Evolutionary conservation across 1,140 invertebrate genomes (phyloP), one percentile per base, ranked within the genome.

Genomic region (Gonatopus flavifemur): DNA sequence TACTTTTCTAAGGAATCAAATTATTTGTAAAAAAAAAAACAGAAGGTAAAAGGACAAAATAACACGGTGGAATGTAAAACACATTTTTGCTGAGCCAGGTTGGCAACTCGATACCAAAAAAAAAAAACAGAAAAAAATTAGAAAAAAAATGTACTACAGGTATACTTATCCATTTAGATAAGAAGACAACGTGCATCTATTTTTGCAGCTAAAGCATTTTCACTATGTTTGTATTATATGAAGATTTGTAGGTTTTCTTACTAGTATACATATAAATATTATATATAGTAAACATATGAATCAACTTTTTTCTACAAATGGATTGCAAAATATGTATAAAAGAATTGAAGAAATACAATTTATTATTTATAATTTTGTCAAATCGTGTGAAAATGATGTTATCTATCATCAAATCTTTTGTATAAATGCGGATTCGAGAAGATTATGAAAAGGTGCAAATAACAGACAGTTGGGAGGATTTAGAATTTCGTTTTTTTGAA

Each of bases 71-170:
- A n/a, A n/a, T n/a, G n/a, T n/a, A n/a, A n/a, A n/a, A n/a, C n/a
- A n/a, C n/a, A n/a, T 25, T n/a, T n/a, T n/a, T n/a, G n/a, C n/a
- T n/a, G n/a, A n/a, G n/a, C 49, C 57, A 61, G 48, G 55, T 65
- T 62, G 52, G 67, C 62, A 71, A 66, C 69, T 69, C 47, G 50
- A 76, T 69, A 70, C 64, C 66, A 74, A 73, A 68, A 63, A 66
- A 44, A 49, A 57, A 21, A 57, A 44, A 50, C 55, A 45, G 50
- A 30, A 37, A 44, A 20, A 15, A 25, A 13, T 43, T 38, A 57
- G 10, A 46, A 49, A 36, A 55, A 22, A 57, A 43, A 54, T 20
- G n/a, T 25, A 31, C 19, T 10, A 39, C 52, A 42, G 28, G 31
- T 31, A 15, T 30, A 35, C n/a, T n/a, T n/a, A n/a, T n/a, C 45